These are phyloP conservation scores for Agrypnus murinus DNA, from an alignment of 2,888 invertebrate genomes.

Conservation along the genomic window DNA sequence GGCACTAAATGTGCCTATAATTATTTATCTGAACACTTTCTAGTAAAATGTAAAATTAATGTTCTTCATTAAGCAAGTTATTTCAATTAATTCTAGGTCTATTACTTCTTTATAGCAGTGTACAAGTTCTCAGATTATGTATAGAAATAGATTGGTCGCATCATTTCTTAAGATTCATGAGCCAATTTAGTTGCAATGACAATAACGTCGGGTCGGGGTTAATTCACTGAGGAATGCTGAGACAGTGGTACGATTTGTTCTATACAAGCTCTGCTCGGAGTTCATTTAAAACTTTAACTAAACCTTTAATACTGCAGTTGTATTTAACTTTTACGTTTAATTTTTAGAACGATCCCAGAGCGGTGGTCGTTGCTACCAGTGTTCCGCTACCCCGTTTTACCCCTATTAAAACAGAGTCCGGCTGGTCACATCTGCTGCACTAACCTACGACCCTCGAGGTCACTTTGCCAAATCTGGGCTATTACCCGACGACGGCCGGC, in stretches of 20 bases:
- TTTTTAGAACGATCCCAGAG: constrained; percentile 48
- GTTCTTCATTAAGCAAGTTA: no score
- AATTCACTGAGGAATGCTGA: constrained; percentile 53
- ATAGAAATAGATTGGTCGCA: constrained; percentile 14
- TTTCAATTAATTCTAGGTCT: no score
- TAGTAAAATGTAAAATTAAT: no score
- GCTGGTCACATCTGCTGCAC: constrained; percentile 57
- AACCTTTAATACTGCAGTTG: constrained; percentile 44
- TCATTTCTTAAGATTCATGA: constrained; percentile 67
- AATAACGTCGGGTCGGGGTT: constrained; percentile 62
- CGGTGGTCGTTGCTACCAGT: constrained; percentile 39
- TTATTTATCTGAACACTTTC: no score
- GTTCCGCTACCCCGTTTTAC: constrained; percentile 43
- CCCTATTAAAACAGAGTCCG: constrained; percentile 44
- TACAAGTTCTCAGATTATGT: background rate
- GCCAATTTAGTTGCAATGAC: constrained; percentile 69
- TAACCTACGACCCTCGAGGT: constrained; percentile 59
- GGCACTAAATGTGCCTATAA: no score
- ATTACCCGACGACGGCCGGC: constrained; percentile 59
- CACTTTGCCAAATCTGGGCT: constrained; percentile 62
- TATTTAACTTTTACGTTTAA: constrained; percentile 48
- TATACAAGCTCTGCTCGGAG: constrained; percentile 25
- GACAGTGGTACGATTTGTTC: constrained; percentile 43
- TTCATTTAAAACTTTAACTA: constrained; percentile 45
- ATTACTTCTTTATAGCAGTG: no score